Conservation (phyloP, 2,797 vertebrate species). For the Muscicapa comitata region DNA sequence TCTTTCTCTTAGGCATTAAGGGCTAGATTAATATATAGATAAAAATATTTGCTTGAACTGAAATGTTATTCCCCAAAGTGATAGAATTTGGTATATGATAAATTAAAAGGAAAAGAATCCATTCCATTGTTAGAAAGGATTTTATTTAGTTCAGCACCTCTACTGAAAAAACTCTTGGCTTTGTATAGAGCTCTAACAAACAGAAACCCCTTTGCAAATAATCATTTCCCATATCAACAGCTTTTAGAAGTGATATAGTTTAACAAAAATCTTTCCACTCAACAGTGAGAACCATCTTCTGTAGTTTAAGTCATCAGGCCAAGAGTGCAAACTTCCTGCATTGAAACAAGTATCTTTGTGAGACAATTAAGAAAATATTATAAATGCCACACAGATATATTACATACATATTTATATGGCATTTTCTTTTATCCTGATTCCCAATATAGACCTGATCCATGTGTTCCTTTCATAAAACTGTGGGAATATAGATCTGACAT, state of each 20-base stretch:
- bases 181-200: not conserved
- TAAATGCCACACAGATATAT: not conserved
- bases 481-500: not conserved
- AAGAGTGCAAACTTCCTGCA: not conserved
- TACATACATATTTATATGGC: not conserved
- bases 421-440: not conserved
- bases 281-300: not conserved
- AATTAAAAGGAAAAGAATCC: not conserved
- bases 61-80: not conserved
- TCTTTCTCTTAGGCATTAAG: not conserved
- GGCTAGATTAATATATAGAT: not conserved
- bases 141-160: not conserved
- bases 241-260: not conserved
- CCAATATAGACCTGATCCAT: not conserved
- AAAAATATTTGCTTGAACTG: not conserved
- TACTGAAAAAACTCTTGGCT: not conserved
- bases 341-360: not conserved
- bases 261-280: not conserved
- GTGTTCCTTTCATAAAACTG: not conserved
- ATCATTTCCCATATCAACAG: not conserved
- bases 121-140: not conserved
- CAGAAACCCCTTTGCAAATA: not conserved
- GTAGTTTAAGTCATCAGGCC: not conserved
- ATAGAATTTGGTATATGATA: not conserved
- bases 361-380: not conserved